Base-by-base conservation (phyloP, 1,140 invertebrate species). In the Temnothorax nylanderi region DNA sequence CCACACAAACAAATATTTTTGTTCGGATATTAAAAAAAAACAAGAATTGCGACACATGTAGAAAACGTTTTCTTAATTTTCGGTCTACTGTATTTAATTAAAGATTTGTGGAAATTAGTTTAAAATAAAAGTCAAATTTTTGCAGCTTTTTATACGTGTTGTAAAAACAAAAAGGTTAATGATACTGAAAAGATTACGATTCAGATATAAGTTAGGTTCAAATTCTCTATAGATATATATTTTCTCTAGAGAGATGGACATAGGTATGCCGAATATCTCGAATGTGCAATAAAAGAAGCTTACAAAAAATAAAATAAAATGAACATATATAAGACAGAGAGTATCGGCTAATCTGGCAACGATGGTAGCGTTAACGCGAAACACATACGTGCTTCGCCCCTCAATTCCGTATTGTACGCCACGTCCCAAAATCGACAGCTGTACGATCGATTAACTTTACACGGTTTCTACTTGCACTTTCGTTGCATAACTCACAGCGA, bases 361-460 rank as follows among this genome's bases (percentile, higher is more conserved):
- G 26, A 41, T 18, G 18, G 11, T 18, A 5, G 54, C 37, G 37
- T 26, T 10, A 60, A 21, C 21, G 47, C 26, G n/a, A 51, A 37
- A 26, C 13, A 34, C 13, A 37, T 16, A 65, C 13, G 51, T 32
- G 37, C 64, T 26, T 47, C 16, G 67, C n/a, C 37, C 44, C 64
- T 32, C 62, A 18, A 51, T 64, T 85, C 47, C 32, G 32, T 18
- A 71, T 62, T 74, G 41, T 49, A 81, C 78, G 80, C 71, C 85
- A 76, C 80, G 56, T 58, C 85, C 67, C 78, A 82, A 89, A 87
- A 67, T 85, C 69, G 76, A 85, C 82, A 87, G 81, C 58, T 44
- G 77, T 54, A 81, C 60, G 56, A 81, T 86, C 78, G 67, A 85
- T 82, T 82, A 82, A 82, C 80, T 82, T 82, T 82, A 74, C 80